Base-by-base conservation (phyloP, 2,113 vertebrate genomes). In the Ursus arctos region DNA sequence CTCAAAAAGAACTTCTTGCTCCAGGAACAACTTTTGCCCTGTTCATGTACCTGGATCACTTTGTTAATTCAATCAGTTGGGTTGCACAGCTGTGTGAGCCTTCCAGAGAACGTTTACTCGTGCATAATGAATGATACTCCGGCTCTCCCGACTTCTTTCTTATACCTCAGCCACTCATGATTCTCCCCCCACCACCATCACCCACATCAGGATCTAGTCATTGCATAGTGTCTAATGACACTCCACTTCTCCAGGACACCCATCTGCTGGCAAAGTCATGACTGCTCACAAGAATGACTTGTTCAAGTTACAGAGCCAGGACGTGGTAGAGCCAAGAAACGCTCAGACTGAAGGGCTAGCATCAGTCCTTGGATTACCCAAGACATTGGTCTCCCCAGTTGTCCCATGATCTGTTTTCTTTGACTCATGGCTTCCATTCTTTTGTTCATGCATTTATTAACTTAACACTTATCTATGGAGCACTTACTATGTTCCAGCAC, bases 201-300 rank as follows among this genome's bases (percentile, higher is more conserved):
- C 24, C 43, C 13, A 18, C 28, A 18, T n/a, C 49, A 16, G 21
- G 14, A 74, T 49, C 85, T 24, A 2, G 47, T 53, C 22, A 12
- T n/a, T 1, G 1, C 15, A n/a, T 21, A 16, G 15, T n/a, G 28
- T 61, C 40, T 43, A 28, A 53, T 49, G 11, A 43, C 33, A 57
- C 15, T 31, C 22, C 2, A 2, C 0, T 28, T 53, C 7, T 15
- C 33, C 53, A 16, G 18, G 15, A 36, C 8, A 10, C 0, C 19
- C 9, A 40, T 53, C 69, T 84, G 31, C 31, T 11, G 65, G 82
- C 33, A 53, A 49, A 80, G 40, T 2, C 40, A n/a, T 24, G 4
- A 19, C 53, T 40, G 9, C 28, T 24, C 47, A 71, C 0, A 57
- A 55, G 80, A 72, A 43, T 26, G 55, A 24, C 13, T 91, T 9